Base-by-base conservation (phyloP, 2,797 vertebrate genomes). In the Siniperca scherzeri region DNA sequence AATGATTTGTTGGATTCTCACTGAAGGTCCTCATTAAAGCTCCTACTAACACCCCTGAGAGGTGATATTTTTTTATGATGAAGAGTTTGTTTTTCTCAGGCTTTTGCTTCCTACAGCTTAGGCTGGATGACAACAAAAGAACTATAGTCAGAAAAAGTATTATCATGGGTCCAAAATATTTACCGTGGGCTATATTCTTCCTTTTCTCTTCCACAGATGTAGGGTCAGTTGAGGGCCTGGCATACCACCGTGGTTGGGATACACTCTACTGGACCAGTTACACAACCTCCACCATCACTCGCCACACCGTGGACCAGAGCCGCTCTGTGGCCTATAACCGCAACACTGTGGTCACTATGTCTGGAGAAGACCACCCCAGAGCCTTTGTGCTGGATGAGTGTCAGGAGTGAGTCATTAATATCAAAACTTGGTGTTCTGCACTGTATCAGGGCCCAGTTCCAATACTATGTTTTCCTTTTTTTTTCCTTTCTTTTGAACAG, bases 221-320 rank as follows among this genome's bases (percentile, higher is more conserved):
- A 74, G 98, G 98, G 76, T 99, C 98, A 0, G 98, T 99, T 70
- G 98, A 99, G 92, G 98, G 98, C 27, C 94, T 99, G 94, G 97
- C 98, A 0, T 99, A 99, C 92, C 98, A 99, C 91, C 96, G 97
- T 0, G 97, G 95, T 81, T 99, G 98, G 98, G 98, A 99, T 81
- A 97, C 98, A 0, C 96, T 99, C 21, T 99, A 99, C 92, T 99
- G 98, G 98, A 99, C 98, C 4, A 99, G 98, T 94, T 99, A 99
- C 89, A 99, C 98, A 27, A 99, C 98, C 0, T 99, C 98, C 89
- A 99, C 98, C 93, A 99, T 98, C 90, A 98, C 97, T n/a, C 96
- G 98, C 11, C 98, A 99, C 94, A 99, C 98, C 0, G 98, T 99
- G 92, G 97, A 99, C 94, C 98, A 99, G 95, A 97, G 94, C 71